Percentiles rank a stretch among this genome's conserved stretches.
Evolutionary conservation across 2,113 vertebrate species (phyloP).

Genomic region (Mesembrinibis cayennensis): DNA sequence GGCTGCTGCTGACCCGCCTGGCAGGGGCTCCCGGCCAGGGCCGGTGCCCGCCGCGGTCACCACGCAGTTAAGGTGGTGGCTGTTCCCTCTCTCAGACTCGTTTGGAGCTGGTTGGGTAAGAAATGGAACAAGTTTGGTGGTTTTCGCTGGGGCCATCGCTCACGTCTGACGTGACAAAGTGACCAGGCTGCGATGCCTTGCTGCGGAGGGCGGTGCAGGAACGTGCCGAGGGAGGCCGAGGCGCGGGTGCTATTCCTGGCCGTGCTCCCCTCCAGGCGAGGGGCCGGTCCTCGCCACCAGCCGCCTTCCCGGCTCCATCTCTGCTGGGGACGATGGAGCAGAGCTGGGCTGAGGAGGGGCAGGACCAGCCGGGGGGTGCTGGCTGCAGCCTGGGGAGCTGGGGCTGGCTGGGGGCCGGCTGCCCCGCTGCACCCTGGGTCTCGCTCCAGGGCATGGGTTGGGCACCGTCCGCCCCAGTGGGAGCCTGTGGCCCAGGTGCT

Average conservation of each 20-base stretch:
- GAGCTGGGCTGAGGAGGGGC: background rate
- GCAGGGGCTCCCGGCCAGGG: background rate
- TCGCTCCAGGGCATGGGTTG: fast-evolving
- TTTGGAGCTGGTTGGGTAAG: slow-evolving; percentile 50
- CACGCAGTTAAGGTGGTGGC: background rate
- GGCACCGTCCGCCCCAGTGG: fast-evolving
- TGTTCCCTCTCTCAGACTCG: background rate
- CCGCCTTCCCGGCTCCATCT: background rate
- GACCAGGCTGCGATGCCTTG: background rate
- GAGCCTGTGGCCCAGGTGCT: background rate
- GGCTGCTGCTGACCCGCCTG: background rate
- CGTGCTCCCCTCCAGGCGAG: background rate
- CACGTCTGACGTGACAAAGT: background rate
- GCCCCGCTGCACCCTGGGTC: fast-evolving
- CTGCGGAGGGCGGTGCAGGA: background rate
- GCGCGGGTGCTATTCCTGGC: background rate
- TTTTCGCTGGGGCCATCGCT: background rate
- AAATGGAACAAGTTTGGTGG: slow-evolving; percentile 50
- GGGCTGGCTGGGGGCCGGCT: background rate
- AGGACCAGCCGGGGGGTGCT: background rate
- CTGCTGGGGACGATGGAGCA: fast-evolving
- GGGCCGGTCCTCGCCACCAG: background rate
- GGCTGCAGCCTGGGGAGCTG: background rate
- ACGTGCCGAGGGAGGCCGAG: background rate
- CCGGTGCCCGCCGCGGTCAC: background rate